Evolutionary conservation across 2,113 vertebrate genomes (phyloP), one percentile per base, ranked within the genome.

Genomic region (Ophthalmolycus amberensis): DNA sequence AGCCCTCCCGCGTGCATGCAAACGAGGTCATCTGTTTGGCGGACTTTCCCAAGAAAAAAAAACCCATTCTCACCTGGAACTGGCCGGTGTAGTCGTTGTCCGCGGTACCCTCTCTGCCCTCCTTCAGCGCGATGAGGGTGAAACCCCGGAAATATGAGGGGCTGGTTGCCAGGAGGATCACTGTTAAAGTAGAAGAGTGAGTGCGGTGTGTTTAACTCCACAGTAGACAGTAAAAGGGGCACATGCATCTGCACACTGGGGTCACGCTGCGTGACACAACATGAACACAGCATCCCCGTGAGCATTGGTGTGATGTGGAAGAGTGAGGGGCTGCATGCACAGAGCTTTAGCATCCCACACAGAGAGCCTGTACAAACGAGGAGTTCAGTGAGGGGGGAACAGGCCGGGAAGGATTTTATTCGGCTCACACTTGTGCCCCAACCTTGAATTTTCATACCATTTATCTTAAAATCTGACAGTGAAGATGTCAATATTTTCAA

Each of bases 91-190:
- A 98, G 90, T 99, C 96, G 0, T 96, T 96, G 37, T 97, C 97
- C 20, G 95, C 93, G 80, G 96, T 96, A 9, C 97, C 98, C 82
- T 97, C 97, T 89, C 96, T 95, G 40, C 97, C 97, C 82, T 99
- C 97, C 90, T 96, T 98, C 81, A 99, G 95, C 10, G 98, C 96
- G 7, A 99, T 98, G 87, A 99, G 81, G 0, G 96, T 99, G 94
- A 99, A 99, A 20, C 98, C 97, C 93, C 97, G 90, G 83, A 99
- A 99, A 91, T 97, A 99, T 59, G 96, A 93, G 0, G 98, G 98
- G 66, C 96, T 97, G 89, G 96, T 93, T 62, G 98, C 97, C 54
- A 96, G 94, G 65, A 99, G 96, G 0, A 96, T 95, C 91, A 99
- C 98, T 99, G 90, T 12, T 38, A 59, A 83, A 54, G 86, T 9